Base-by-base conservation (phyloP, 2,888 invertebrate species). In the Ormyrus thymus region DNA sequence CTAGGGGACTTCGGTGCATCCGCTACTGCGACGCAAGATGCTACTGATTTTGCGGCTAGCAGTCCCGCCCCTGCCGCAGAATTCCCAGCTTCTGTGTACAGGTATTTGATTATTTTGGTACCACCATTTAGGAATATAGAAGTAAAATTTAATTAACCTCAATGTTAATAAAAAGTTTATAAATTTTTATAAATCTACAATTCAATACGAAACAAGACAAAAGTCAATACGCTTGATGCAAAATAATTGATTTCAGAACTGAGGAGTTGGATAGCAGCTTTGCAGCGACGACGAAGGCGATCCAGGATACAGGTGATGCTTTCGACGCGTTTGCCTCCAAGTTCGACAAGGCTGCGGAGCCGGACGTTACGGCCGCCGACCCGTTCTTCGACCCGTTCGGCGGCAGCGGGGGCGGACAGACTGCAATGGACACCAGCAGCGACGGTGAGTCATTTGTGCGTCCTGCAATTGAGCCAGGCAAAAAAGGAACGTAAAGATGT, bases 251-350 rank as follows among this genome's bases (percentile, higher is more conserved):
- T 15, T 13, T 51, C 6, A 76, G 74, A 53, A 6, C 62, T 10
- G 65, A 56, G 6, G 70, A 80, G 10, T 0, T 53, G 55, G 51
- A 13, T 4, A 43, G 9, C n/a, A 74, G 62, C 10, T 81, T 73
- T 29, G 75, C 13, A 0, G 64, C 75, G 69, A 85, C 88, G n/a
- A 85, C 86, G 1, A 86, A 86, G 72, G 81, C 83, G 5, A 85
- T 86, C 68, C 86, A 87, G 76, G 83, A 82, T 29, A 85, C 85
- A 7, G 92, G 92, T 0, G 94, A 95, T 83, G 94, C 93, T 46
- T 97, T 97, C 84, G 97, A 97, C 89, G 97, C 96, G 0, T 97
- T 97, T 85, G 94, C 97, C 4, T 95, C 96, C 1, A 97, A 97
- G 89, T 97, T 97, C 86, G 97, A 97, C 83, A 94, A 93, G 55